phyloP scores from a whole-genome alignment of 2,888 invertebrate genomes.

The Aspidapion aeneum region DNA sequence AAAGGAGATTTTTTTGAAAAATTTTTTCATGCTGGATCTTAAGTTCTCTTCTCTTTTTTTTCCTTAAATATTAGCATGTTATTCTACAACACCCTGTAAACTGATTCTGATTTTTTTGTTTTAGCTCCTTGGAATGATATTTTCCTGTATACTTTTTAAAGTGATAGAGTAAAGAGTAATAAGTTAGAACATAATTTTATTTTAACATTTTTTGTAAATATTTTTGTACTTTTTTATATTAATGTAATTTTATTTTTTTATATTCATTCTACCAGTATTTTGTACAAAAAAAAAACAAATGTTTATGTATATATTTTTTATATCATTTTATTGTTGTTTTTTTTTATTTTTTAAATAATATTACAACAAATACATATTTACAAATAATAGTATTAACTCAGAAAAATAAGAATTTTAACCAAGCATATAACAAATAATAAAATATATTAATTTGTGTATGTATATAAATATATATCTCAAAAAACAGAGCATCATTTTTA shows the following conservation, averaged over 20 bases:
- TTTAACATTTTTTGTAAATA: neutral
- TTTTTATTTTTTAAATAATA: too few relatives aligned
- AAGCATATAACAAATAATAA: constrained; percentile 26
- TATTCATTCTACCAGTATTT: too few relatives aligned
- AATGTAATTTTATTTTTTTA: neutral
- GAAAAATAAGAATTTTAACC: constrained; percentile 15
- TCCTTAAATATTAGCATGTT: too few relatives aligned
- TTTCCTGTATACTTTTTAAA: constrained; percentile 80
- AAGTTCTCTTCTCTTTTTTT: too few relatives aligned
- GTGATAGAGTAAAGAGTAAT: constrained; percentile 57
- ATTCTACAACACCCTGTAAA: too few relatives aligned
- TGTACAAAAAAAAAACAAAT: neutral
- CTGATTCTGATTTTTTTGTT: constrained; percentile 49
- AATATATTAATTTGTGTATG: constrained; percentile 19
- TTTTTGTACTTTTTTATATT: neutral
- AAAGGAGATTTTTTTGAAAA: too few relatives aligned
- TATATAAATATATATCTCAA: constrained; percentile 16
- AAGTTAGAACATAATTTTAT: neutral
- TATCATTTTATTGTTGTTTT: neutral
- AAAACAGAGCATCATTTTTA: neutral
- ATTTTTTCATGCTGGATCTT: too few relatives aligned
- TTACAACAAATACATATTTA: constrained; percentile 27
- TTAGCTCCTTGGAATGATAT: constrained; percentile 80
- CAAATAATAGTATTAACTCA: constrained; percentile 15
- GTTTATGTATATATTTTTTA: neutral